Conservation (phyloP, 2,888 invertebrate genomes). For the Coleophora flavipennella region DNA sequence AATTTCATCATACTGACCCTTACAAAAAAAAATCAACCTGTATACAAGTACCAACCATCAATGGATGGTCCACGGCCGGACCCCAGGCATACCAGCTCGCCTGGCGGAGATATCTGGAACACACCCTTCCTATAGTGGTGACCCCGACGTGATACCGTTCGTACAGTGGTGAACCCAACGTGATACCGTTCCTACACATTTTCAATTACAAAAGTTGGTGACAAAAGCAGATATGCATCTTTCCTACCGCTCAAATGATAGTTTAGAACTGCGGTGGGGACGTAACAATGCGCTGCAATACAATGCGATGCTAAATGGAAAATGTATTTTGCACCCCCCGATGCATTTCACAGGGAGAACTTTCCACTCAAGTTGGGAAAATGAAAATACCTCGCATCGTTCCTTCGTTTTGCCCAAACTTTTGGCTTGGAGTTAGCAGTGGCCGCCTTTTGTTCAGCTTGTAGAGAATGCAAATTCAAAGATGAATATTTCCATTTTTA, state of each 20-base stretch:
- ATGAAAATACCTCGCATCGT: not conserved
- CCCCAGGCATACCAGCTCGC: no score
- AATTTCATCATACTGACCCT: no score
- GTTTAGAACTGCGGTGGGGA: constrained; percentile 28
- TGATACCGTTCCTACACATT: no score
- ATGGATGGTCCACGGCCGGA: no score
- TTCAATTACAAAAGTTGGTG: no score
- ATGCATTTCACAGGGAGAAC: not conserved
- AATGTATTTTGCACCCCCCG: constrained; percentile 18
- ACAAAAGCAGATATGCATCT: no score
- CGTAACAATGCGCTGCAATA: not conserved
- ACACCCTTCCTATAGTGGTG: no score
- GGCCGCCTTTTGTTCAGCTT: not conserved
- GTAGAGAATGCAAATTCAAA: not conserved
- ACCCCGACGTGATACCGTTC: no score
- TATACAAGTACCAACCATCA: no score
- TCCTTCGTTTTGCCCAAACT: not conserved
- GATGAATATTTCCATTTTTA: not conserved
- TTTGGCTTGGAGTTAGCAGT: not conserved
- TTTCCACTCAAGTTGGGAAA: not conserved
- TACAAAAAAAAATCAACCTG: no score
- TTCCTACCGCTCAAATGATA: constrained; percentile 17
- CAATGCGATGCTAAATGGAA: constrained; percentile 19
- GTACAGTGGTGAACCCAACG: no score
- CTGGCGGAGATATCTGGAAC: no score